Percentiles rank a stretch among this genome's conserved stretches.
These are phyloP conservation scores for Xanthia togata DNA, from an alignment of 2,888 invertebrate species.

Conservation along the genomic window DNA sequence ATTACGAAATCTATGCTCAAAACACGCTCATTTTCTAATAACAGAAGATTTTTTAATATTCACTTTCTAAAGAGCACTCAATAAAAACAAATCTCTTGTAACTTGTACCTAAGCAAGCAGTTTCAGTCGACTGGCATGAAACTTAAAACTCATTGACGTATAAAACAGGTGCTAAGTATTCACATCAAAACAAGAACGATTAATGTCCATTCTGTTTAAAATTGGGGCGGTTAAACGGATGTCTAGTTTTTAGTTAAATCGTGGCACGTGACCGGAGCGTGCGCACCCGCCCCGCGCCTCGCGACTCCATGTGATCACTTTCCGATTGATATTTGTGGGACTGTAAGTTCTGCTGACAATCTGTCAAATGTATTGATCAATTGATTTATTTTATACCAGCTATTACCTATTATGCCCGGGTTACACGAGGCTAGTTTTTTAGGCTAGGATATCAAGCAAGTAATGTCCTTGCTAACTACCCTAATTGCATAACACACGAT, in stretches of 20 bases:
- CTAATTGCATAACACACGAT: no score
- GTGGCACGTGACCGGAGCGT: slow-evolving; percentile 69
- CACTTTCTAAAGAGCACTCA: neutral
- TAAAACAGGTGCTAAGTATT: slow-evolving; percentile 52
- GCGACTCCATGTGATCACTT: slow-evolving; percentile 57
- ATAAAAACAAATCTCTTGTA: neutral
- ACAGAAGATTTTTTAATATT: neutral
- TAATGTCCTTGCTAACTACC: neutral
- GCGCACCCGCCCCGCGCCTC: slow-evolving; percentile 42
- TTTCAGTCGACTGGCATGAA: neutral
- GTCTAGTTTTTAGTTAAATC: slow-evolving; percentile 69
- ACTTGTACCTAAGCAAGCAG: neutral
- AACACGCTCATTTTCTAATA: no score
- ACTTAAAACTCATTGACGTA: neutral
- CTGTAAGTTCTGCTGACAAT: slow-evolving; percentile 54
- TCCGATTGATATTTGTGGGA: slow-evolving; percentile 64
- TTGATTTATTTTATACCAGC: neutral
- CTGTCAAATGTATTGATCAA: slow-evolving; percentile 53
- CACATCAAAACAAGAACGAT: slow-evolving; percentile 55
- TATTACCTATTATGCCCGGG: neutral
- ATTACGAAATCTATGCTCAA: no score
- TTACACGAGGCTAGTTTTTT: neutral
- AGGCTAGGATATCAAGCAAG: neutral
- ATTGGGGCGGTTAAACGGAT: slow-evolving; percentile 59
- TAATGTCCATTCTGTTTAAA: slow-evolving; percentile 56